Conservation (phyloP, 2,113 vertebrate genomes). For the Gracilinanus agilis region DNA sequence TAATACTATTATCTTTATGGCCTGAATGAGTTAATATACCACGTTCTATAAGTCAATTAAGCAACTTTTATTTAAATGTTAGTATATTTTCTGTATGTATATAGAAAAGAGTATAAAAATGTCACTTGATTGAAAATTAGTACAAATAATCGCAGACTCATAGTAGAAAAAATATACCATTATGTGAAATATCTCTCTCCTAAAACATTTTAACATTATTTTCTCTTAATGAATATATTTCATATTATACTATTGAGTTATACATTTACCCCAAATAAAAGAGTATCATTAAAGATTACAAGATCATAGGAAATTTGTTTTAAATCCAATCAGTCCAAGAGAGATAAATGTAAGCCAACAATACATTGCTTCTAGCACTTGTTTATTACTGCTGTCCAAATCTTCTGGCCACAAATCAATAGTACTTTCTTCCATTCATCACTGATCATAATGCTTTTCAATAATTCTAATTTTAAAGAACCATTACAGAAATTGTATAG, state of each 20-base stretch:
- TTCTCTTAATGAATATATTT: slow-evolving; percentile 23
- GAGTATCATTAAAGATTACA: slow-evolving; percentile 52
- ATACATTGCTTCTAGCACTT: slow-evolving; percentile 70
- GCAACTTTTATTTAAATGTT: neutral
- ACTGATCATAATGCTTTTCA: slow-evolving; percentile 79
- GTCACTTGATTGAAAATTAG: neutral
- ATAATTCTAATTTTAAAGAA: slow-evolving; percentile 84
- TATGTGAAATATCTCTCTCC: neutral
- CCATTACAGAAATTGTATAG: slow-evolving; percentile 74
- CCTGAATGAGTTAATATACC: neutral
- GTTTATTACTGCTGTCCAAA: slow-evolving; percentile 77
- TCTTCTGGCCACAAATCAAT: slow-evolving; percentile 78
- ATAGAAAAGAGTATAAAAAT: neutral
- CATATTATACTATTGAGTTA: neutral
- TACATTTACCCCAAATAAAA: slow-evolving; percentile 62
- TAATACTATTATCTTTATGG: neutral
- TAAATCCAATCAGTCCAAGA: slow-evolving; percentile 40
- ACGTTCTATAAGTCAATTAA: neutral
- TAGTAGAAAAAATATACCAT: neutral
- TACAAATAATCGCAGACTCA: neutral
- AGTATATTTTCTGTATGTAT: neutral
- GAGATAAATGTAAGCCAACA: neutral
- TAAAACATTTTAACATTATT: neutral
- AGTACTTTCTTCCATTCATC: slow-evolving; percentile 78
- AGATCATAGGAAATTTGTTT: slow-evolving; percentile 56